Base-by-base conservation (phyloP, 2,113 vertebrate genomes). In the Eolophus roseicapilla region DNA sequence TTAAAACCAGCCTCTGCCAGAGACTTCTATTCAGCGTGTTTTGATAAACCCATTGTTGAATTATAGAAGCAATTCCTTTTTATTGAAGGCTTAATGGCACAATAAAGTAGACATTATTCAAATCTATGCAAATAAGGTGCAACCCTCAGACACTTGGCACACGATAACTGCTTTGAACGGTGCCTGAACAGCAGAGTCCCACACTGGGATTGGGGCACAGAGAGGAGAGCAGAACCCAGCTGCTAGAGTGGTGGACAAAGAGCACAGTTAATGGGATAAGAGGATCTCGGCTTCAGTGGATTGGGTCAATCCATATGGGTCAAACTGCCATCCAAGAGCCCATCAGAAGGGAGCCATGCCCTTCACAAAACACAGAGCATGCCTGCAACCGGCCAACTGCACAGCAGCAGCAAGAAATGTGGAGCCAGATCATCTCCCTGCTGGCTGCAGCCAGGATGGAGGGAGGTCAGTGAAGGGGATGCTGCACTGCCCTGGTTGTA, bases 71-170 rank as follows among this genome's bases (percentile, higher is more conserved):
- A 19, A 94, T 88, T 95, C 44, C 44, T 73, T 95, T 95, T 82
- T 85, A 95, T 43, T 85, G 81, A 94, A 91, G 53, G 75, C 53
- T 73, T 93, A 93, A 90, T 77, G 43, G 85, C 79, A 93, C 75
- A 74, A 96, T 95, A 91, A 93, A 96, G 57, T 21, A 90, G 70
- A 44, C 75, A 80, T 88, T 91, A 93, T 88, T 95, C 90, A 95
- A 87, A 96, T 88, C 62, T 74, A 88, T 94, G 95, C 85, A 91
- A 88, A 95, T 83, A 9, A 82, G 63, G 70, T 39, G 53, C 84
- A 82, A 52, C 82, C 79, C 65, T 86, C 84, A 85, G 62, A 60
- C 57, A 37, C 41, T 80, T 57, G 57, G 65, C 65, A 82, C 43
- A 47, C 1, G 33, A 35, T 3, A 11, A 35, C 7, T 59, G 76